Evolutionary conservation across 2,113 vertebrate species (phyloP).

Genomic region (Callocephalon fimbriatum): DNA sequence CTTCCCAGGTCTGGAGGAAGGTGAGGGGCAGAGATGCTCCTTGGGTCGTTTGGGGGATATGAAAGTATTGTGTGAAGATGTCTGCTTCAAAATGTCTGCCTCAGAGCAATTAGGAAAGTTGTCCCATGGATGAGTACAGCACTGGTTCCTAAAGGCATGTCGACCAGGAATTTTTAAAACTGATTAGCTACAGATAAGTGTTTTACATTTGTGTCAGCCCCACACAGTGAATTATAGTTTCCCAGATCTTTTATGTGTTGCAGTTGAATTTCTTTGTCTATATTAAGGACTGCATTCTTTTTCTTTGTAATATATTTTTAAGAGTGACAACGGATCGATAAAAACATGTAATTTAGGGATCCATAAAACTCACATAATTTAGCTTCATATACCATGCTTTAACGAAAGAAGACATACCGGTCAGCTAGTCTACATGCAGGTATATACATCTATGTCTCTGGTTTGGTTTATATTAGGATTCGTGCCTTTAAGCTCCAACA

Average conservation of each 20-base stretch:
- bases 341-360: slow-evolving; percentile 47
- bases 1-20: not conserved
- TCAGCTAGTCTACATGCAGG: not conserved
- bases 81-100: not conserved
- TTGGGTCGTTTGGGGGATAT: not conserved
- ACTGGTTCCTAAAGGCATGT: not conserved
- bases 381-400: slow-evolving; percentile 10
- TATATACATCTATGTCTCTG: not conserved
- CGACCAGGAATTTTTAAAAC: not conserved
- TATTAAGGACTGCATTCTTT: slow-evolving; percentile 23
- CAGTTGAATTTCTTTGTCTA: slow-evolving; percentile 28
- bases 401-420: slow-evolving; percentile 24
- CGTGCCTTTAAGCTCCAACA: not conserved
- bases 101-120: not conserved
- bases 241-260: not conserved
- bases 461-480: not conserved
- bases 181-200: not conserved
- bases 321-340: slow-evolving; percentile 38
- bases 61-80: not conserved
- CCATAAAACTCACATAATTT: slow-evolving; percentile 26
- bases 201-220: not conserved
- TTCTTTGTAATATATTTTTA: not conserved
- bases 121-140: not conserved
- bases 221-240: not conserved
- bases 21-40: not conserved